phyloP scores from a whole-genome alignment of 2,888 invertebrate genomes.

The Tinea trinotella region DNA sequence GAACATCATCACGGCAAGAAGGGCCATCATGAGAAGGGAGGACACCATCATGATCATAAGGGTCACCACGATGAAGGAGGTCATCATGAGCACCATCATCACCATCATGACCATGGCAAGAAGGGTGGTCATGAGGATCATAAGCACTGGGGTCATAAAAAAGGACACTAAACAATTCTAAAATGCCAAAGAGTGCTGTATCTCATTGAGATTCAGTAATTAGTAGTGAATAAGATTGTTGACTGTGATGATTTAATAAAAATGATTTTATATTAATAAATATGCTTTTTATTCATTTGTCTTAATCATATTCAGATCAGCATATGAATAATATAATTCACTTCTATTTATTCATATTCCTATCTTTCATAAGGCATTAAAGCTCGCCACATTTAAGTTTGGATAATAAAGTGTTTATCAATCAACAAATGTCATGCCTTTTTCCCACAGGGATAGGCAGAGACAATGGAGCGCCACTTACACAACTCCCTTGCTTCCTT shows the following conservation, averaged over 20 bases:
- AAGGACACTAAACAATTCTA: constrained; percentile 51
- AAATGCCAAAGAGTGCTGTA: constrained; percentile 26
- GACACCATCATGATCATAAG: constrained; percentile 84
- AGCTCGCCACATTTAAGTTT: too few species aligned
- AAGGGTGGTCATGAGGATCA: constrained; percentile 86
- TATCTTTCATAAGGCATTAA: too few species aligned
- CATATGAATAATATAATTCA: too few species aligned
- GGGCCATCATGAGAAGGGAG: constrained; percentile 85
- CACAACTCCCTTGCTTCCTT: too few species aligned
- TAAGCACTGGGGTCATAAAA: constrained; percentile 83
- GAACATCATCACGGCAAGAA: constrained; percentile 87
- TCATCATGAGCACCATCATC: constrained; percentile 83
- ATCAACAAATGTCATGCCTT: too few species aligned
- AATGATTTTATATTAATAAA: constrained; percentile 31
- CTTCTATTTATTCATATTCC: too few species aligned
- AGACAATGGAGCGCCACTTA: too few species aligned
- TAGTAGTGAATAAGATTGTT: constrained; percentile 29
- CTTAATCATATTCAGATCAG: too few species aligned
- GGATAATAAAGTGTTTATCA: too few species aligned
- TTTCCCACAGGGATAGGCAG: too few species aligned
- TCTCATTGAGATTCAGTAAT: background rate
- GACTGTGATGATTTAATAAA: constrained; percentile 46
- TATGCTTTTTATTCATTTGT: background rate
- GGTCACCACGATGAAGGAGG: constrained; percentile 86
- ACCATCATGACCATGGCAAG: constrained; percentile 82